phyloP scores from a whole-genome alignment of 2,113 vertebrate species.

The Charina bottae region DNA sequence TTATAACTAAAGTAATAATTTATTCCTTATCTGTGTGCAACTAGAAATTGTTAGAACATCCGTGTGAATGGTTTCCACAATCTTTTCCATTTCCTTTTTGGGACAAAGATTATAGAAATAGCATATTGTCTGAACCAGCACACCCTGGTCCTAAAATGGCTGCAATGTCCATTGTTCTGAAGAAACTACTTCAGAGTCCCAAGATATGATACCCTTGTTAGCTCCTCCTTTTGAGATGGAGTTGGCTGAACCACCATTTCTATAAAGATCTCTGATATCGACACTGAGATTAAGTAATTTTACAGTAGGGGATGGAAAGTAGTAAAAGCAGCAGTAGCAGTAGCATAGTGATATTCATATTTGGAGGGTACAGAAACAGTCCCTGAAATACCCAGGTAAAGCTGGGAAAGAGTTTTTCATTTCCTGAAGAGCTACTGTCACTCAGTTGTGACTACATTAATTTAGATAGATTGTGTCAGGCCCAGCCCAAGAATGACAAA shows the following conservation, averaged over 20 bases:
- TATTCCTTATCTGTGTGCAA: background rate
- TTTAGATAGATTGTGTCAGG: background rate
- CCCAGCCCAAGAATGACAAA: too few species aligned
- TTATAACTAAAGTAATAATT: background rate
- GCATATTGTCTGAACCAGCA: background rate
- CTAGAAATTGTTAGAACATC: background rate
- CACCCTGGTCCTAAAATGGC: background rate
- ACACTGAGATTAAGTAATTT: background rate
- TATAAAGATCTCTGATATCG: background rate
- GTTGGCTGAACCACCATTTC: background rate
- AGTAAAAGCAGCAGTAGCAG: background rate
- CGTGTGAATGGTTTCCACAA: background rate
- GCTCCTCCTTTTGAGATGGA: background rate
- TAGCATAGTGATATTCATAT: background rate
- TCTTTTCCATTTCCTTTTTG: background rate
- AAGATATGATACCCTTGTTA: background rate
- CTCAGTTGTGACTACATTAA: background rate
- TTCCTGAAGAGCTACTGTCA: background rate
- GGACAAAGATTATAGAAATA: background rate
- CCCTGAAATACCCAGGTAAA: background rate
- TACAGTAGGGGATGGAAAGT: background rate
- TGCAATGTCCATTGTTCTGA: background rate
- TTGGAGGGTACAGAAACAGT: background rate
- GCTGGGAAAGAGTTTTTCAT: background rate
- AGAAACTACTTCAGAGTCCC: background rate